phyloP scores from a whole-genome alignment of 2,888 invertebrate genomes.

The Polia nebulosa region DNA sequence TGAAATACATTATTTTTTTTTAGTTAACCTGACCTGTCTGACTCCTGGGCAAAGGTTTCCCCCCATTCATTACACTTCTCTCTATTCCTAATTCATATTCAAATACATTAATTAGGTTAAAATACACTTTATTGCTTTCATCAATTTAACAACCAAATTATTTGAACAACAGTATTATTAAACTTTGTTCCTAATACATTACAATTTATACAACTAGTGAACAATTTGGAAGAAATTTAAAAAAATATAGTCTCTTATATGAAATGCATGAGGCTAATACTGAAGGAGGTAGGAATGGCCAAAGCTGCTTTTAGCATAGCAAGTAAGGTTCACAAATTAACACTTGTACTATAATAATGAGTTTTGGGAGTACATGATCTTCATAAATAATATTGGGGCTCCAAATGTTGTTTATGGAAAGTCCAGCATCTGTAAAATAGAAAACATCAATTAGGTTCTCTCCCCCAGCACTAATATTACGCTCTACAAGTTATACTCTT shows the following conservation, averaged over 20 bases:
- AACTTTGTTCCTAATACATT: constrained; percentile 45
- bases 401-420: constrained; percentile 79
- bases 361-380: constrained; percentile 27
- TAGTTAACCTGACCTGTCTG: too few relatives aligned
- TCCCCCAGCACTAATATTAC: not conserved
- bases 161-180: constrained; percentile 40
- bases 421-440: constrained; percentile 88
- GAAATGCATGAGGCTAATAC: constrained; percentile 47
- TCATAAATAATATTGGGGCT: constrained; percentile 34
- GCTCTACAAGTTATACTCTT: not conserved
- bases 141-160: constrained; percentile 63
- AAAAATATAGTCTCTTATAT: constrained; percentile 48
- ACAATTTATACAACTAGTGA: constrained; percentile 59
- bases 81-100: too few relatives aligned
- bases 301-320: constrained; percentile 37
- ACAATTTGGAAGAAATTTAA: constrained; percentile 55
- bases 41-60: too few relatives aligned
- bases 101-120: constrained; percentile 42
- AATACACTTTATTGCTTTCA: constrained; percentile 63
- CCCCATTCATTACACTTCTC: too few relatives aligned
- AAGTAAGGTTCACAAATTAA: constrained; percentile 40
- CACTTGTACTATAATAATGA: constrained; percentile 28
- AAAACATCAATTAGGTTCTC: not conserved
- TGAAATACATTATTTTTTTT: too few relatives aligned
- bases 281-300: constrained; percentile 45